phyloP scores from a whole-genome alignment of 2,888 invertebrate genomes.

The Tipula lateralis region DNA sequence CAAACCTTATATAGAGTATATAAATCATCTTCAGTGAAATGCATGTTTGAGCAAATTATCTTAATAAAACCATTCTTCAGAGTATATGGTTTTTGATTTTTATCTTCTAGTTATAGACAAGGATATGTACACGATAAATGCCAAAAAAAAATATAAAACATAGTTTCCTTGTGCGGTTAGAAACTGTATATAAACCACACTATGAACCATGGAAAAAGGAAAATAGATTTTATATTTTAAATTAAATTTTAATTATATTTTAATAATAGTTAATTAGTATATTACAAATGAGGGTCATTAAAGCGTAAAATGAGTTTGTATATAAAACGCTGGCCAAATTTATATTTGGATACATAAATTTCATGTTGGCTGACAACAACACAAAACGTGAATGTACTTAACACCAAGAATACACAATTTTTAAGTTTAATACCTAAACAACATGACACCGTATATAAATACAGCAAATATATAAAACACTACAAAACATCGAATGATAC shows the following conservation, averaged over 20 bases:
- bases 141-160: neutral
- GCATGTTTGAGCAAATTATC: conserved; percentile 1
- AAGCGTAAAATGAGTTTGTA: neutral
- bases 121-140: neutral
- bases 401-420: neutral
- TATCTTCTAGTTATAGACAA: neutral
- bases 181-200: neutral
- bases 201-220: neutral
- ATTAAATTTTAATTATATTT: conserved; percentile 19
- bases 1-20: neutral
- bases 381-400: neutral
- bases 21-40: neutral
- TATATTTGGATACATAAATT: neutral
- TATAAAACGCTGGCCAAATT: neutral
- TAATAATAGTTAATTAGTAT: neutral
- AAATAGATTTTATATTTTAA: neutral
- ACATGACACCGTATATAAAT: neutral
- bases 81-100: neutral
- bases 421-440: neutral
- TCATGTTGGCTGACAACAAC: neutral
- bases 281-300: neutral
- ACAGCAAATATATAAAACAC: neutral
- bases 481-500: neutral
- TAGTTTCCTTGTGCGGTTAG: neutral
- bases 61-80: neutral